Conservation (phyloP, 2,797 vertebrate species). For the Amblyopsis hoosieri region DNA sequence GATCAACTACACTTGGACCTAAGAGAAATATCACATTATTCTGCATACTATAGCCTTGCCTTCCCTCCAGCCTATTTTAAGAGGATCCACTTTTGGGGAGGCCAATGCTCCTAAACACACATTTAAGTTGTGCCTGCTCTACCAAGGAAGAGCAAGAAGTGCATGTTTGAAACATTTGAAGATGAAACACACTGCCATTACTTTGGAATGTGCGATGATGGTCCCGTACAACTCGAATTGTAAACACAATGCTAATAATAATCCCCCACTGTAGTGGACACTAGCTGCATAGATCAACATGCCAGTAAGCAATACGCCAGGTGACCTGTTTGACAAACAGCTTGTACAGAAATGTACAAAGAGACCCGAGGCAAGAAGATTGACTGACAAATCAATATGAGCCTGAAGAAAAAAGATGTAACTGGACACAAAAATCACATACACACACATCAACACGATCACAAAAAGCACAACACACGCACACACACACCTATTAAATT, state of each 20-base stretch:
- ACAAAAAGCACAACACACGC: conserved; percentile 10
- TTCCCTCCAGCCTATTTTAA: no score
- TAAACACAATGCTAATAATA: conserved; percentile 7
- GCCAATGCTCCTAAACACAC: no score
- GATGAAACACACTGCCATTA: no score
- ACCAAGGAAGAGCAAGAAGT: no score
- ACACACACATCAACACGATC: conserved; percentile 14
- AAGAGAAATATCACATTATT: no score
- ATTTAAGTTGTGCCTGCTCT: no score
- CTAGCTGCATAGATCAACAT: conserved; percentile 34
- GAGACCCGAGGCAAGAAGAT: conserved; percentile 29
- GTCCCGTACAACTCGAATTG: no score
- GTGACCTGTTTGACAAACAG: conserved; percentile 46
- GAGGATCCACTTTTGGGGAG: no score
- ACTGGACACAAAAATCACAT: conserved; percentile 25
- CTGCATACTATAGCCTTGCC: no score
- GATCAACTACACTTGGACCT: no score
- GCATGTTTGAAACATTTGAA: no score
- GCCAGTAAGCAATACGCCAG: conserved; percentile 32
- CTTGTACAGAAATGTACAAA: conserved; percentile 29
- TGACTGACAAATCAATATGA: conserved; percentile 58
- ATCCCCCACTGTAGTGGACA: conserved; percentile 12
- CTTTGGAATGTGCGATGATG: no score
- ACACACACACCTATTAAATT: conserved; percentile 66
- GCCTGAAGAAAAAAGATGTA: conserved; percentile 49